Base-by-base conservation (phyloP, 1,140 invertebrate genomes). In the Anastrepha ludens region DNA sequence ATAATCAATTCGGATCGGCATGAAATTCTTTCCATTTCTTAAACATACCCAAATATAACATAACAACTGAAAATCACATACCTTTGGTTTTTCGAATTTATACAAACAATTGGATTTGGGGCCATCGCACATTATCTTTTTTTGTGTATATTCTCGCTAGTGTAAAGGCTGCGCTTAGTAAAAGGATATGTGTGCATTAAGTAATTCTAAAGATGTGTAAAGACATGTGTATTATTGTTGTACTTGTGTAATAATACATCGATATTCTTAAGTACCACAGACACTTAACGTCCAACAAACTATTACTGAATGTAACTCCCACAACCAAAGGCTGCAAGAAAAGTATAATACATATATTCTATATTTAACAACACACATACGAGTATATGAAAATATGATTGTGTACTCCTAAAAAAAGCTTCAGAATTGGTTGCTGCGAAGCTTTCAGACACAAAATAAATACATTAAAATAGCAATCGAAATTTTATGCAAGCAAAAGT, bases 391-490 rank as follows among this genome's bases (percentile, higher is more conserved):
- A 29, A 29, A 29, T 29, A 29, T 29, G 29, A 29, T 29, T 29
- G 29, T 29, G 29, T 29, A 8, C 9, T 8, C 44, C 44, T 0
- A n/a, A 47, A 5, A 7, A 74, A 47, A 15, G 3, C 41, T 15
- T 9, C 8, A 58, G 44, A 81, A 41, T 55, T 55, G 17, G 47
- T 81, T 47, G 44, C 74, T 81, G 74, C 20, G 47, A 81, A 20
- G 74, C 74, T 81, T 81, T 81, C 74, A 81, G 74, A 81, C 74
- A 81, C 74, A 81, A 55, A 81, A 81, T 81, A 81, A 81, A 81
- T 81, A 81, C 47, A 81, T 81, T 81, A 81, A 81, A 81, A 81
- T 55, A 81, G 74, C 74, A 58, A 81, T 81, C 44, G 74, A 81
- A 55, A 55, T 81, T 81, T 20, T 81, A 81, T 81, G 74, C 74